Evolutionary conservation across 2,888 invertebrate genomes (phyloP).

Genomic region (Syrista parreyssii): DNA sequence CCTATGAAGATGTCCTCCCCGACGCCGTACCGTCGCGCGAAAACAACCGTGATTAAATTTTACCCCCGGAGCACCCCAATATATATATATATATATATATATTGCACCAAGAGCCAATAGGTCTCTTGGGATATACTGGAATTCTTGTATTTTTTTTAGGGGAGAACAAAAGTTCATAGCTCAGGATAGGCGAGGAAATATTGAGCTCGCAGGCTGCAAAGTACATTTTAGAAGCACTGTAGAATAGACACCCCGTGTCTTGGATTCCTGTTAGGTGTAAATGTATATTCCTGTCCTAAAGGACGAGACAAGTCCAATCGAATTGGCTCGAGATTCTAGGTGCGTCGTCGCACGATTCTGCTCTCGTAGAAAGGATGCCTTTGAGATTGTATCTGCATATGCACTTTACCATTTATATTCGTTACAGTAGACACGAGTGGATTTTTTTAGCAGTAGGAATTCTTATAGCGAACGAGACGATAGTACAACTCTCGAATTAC

Average conservation of each 20-base stretch:
- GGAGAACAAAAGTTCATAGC: not conserved
- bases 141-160: not conserved
- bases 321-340: not conserved
- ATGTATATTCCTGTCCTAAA: too few relatives aligned
- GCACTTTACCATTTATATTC: not conserved
- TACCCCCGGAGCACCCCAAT: not conserved
- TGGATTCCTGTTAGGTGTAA: not conserved
- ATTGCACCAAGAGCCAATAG: not conserved
- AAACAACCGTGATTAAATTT: not conserved
- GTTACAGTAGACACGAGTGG: not conserved
- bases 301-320: not conserved
- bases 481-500: slow-evolving; percentile 24
- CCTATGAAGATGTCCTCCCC: not conserved
- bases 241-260: not conserved
- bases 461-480: not conserved
- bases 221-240: not conserved
- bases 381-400: not conserved
- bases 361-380: not conserved
- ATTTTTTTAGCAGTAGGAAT: not conserved
- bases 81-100: too few relatives aligned
- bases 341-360: not conserved
- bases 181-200: not conserved
- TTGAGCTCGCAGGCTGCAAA: not conserved
- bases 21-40: not conserved
- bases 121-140: not conserved